phyloP scores from a whole-genome alignment of 2,888 invertebrate genomes.

The Amaurobius ferox region DNA sequence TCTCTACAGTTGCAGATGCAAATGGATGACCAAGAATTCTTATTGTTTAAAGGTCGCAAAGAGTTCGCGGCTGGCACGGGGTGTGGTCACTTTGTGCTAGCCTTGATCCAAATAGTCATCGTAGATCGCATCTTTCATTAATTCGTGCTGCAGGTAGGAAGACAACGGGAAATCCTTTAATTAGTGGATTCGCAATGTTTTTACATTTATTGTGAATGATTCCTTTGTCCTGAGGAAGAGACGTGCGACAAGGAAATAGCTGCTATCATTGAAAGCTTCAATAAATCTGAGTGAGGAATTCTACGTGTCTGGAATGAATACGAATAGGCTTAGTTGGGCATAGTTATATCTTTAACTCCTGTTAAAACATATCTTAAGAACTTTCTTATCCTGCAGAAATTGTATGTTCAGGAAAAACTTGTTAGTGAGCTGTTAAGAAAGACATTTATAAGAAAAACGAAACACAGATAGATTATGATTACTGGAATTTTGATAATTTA shows the following conservation, averaged over 20 bases:
- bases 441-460: no score
- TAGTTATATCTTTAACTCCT: no score
- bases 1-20: slow-evolving; percentile 41
- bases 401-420: no score
- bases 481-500: no score
- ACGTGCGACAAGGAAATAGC: not conserved
- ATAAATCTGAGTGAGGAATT: no score
- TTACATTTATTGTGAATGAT: not conserved
- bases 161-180: slow-evolving; percentile 34
- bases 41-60: slow-evolving; percentile 65
- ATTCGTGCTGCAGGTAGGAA: slow-evolving; percentile 7
- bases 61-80: slow-evolving; percentile 49
- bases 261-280: no score
- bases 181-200: slow-evolving; percentile 20
- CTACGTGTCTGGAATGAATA: no score
- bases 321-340: no score
- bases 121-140: slow-evolving; percentile 38
- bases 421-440: no score
- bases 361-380: no score
- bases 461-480: no score
- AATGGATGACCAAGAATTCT: slow-evolving; percentile 51
- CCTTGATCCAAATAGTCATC: slow-evolving; percentile 63
- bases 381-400: no score
- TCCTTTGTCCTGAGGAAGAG: not conserved
- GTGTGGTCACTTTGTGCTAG: slow-evolving; percentile 5